These are phyloP conservation scores for Pao palembangensis DNA, from an alignment of 2,113 vertebrate species.

Conservation along the genomic window DNA sequence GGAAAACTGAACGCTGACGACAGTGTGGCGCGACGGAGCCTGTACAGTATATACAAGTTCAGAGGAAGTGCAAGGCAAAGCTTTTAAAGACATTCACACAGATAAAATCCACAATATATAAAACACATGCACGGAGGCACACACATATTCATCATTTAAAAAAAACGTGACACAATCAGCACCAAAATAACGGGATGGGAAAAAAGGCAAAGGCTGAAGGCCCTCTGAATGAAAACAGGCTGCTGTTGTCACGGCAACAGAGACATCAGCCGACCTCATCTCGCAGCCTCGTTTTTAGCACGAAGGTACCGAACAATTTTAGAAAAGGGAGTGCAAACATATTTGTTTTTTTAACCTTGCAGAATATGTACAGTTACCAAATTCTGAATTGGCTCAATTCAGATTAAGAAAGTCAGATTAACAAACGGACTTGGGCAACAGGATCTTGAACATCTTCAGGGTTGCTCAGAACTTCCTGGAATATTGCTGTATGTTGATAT, in stretches of 20 bases:
- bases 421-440: too few relatives aligned
- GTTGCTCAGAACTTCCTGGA: too few relatives aligned
- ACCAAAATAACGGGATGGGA: slow-evolving; percentile 58
- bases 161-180: slow-evolving; percentile 50
- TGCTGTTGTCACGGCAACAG: slow-evolving; percentile 38
- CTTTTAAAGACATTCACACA: slow-evolving; percentile 62
- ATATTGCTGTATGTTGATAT: too few relatives aligned
- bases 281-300: slow-evolving; percentile 40
- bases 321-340: too few relatives aligned
- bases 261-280: slow-evolving; percentile 46
- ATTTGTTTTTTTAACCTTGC: too few relatives aligned
- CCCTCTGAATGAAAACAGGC: slow-evolving; percentile 61
- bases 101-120: slow-evolving; percentile 54
- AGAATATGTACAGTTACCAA: too few relatives aligned
- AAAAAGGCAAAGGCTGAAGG: slow-evolving; percentile 69
- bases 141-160: slow-evolving; percentile 58
- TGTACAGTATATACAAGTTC: slow-evolving; percentile 49
- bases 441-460: too few relatives aligned
- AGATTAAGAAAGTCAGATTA: too few relatives aligned
- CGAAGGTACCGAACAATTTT: not conserved
- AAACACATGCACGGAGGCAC: slow-evolving; percentile 70
- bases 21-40: slow-evolving; percentile 30
- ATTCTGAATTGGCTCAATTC: too few relatives aligned
- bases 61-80: slow-evolving; percentile 57
- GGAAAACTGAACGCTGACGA: slow-evolving; percentile 24